A percentile compares a stretch with the other conserved stretches of the same genome.
Conservation (phyloP, 2,113 vertebrate genomes). For the Rhodinocichla rosea region DNA sequence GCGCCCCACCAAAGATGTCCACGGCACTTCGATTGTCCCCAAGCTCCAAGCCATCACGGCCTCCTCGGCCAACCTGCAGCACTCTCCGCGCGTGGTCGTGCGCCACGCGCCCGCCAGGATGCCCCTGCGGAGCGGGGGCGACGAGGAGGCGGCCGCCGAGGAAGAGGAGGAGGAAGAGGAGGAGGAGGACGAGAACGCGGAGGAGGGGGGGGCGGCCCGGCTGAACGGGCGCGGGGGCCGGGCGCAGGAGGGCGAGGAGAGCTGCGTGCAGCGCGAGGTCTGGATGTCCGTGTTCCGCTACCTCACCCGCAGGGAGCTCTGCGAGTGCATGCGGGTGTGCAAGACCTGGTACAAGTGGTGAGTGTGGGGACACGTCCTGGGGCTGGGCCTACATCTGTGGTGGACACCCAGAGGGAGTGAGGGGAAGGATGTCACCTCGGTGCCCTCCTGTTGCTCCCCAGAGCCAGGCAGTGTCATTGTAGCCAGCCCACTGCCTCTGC, state of each 20-base stretch:
- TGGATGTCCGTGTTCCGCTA: slow-evolving; percentile 98
- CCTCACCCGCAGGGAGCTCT: slow-evolving; percentile 91
- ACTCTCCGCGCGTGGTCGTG: slow-evolving; percentile 84
- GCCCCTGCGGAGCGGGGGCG: slow-evolving; percentile 46
- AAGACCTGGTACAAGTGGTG: slow-evolving; percentile 99
- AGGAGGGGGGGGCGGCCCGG: slow-evolving; percentile 71
- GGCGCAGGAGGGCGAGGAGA: slow-evolving; percentile 73
- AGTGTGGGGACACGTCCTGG: slow-evolving; percentile 29
- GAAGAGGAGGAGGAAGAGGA: slow-evolving; percentile 76
- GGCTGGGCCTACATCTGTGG: rapidly evolving
- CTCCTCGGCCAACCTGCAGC: slow-evolving; percentile 79
- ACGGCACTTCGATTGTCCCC: slow-evolving; percentile 90
- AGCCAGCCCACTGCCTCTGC: not conserved
- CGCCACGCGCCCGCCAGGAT: slow-evolving; percentile 62
- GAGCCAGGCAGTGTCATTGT: rapidly evolving
- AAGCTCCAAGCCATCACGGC: slow-evolving; percentile 92
- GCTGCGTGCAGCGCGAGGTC: slow-evolving; percentile 88
- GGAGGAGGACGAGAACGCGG: slow-evolving; percentile 73
- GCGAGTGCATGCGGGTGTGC: slow-evolving; percentile 98
- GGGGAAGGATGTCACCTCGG: rapidly evolving
- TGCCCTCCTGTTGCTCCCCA: rapidly evolving
- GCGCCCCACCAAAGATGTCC: slow-evolving; percentile 86
- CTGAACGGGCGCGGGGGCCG: slow-evolving; percentile 75
- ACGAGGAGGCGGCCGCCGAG: slow-evolving; percentile 64
- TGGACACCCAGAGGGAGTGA: rapidly evolving